These are phyloP conservation scores for Ophion costatus DNA, from an alignment of 2,888 invertebrate genomes.

Conservation along the genomic window DNA sequence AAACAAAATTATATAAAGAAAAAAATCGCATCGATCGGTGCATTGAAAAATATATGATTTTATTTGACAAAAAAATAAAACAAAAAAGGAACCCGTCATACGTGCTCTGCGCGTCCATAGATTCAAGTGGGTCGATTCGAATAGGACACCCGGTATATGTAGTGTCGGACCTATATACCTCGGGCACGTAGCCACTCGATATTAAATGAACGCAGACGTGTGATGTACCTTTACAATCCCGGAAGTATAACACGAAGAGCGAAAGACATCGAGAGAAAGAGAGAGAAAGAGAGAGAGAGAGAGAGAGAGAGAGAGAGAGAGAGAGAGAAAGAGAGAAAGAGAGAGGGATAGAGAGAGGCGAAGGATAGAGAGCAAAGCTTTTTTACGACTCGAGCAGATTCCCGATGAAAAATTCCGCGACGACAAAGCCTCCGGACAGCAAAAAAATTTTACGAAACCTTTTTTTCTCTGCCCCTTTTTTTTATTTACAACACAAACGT, in stretches of 20 bases:
- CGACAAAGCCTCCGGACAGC: not conserved
- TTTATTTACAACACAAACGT: not conserved
- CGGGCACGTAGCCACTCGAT: slow-evolving; percentile 62
- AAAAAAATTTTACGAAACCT: not conserved
- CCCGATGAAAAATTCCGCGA: not conserved
- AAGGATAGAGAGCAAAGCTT: not conserved
- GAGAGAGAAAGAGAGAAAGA: not conserved
- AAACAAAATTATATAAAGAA: no score
- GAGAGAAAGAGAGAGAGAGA: not conserved
- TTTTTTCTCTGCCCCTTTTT: not conserved
- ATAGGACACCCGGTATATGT: not conserved
- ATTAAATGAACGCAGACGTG: slow-evolving; percentile 63
- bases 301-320: not conserved
- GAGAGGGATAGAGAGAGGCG: no score
- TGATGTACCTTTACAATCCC: slow-evolving; percentile 58
- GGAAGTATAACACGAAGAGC: slow-evolving; percentile 23
- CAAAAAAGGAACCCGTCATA: no score
- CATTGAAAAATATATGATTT: no score
- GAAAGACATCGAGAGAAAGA: not conserved
- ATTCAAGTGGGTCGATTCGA: not conserved
- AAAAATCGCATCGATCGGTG: no score
- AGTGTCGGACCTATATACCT: slow-evolving; percentile 4
- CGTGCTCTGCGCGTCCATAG: no score
- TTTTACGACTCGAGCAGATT: not conserved
- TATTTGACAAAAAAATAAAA: no score